phyloP scores from a whole-genome alignment of 2,113 vertebrate genomes.

The Sphaerodactylus townsendi region DNA sequence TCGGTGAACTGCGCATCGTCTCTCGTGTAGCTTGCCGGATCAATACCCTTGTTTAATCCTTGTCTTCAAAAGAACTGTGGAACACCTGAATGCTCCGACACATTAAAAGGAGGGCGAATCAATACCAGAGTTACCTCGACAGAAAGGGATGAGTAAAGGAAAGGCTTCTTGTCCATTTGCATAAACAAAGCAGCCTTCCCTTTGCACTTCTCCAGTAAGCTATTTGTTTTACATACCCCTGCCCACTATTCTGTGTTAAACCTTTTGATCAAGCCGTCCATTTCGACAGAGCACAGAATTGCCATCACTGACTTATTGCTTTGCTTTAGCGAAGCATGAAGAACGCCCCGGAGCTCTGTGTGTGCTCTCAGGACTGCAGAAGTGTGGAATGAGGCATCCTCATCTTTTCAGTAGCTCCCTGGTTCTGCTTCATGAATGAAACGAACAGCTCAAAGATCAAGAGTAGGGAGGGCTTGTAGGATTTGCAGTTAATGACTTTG shows the following conservation, averaged over 20 bases:
- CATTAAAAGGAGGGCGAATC: neutral
- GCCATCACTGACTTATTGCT: conserved; percentile 7
- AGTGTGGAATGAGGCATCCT: neutral
- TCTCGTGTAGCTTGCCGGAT: neutral
- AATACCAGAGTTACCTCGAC: neutral
- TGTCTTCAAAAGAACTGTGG: neutral
- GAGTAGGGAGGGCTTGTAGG: neutral
- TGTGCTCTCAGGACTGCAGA: neutral
- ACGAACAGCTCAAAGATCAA: neutral
- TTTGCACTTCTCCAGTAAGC: conserved; percentile 3
- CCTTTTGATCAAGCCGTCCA: neutral
- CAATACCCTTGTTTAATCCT: neutral
- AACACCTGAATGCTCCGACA: neutral
- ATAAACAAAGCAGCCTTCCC: neutral
- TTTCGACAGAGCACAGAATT: neutral
- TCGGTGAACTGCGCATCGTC: neutral
- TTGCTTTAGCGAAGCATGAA: neutral
- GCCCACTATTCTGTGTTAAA: neutral
- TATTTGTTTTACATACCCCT: neutral
- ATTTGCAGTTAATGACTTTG: neutral
- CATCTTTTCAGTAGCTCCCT: neutral
- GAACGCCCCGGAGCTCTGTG: neutral
- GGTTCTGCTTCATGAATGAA: neutral
- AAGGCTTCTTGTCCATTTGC: neutral
- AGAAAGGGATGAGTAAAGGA: neutral